These are phyloP conservation scores for Chiroxiphia lanceolata DNA, from an alignment of 2,797 vertebrate genomes.

Conservation along the genomic window DNA sequence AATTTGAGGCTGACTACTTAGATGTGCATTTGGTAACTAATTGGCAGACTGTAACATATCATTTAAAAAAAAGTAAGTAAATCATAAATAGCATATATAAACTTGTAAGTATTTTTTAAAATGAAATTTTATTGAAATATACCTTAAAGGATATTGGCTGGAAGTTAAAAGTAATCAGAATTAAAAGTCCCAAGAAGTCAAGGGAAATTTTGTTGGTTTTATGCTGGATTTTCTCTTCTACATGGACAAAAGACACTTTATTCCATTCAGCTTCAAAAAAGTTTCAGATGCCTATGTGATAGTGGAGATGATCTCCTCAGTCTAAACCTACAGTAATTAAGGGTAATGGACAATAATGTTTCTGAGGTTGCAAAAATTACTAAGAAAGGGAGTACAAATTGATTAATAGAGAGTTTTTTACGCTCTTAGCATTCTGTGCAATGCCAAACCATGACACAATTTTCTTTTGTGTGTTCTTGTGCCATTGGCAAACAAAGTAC, in stretches of 20 bases:
- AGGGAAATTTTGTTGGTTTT: not conserved
- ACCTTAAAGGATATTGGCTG: not conserved
- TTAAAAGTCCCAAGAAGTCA: not conserved
- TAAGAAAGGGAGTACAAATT: not conserved
- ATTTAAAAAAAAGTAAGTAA: not conserved
- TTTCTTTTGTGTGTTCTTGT: not conserved
- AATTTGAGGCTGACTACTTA: not conserved
- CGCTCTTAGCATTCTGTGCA: rapidly evolving
- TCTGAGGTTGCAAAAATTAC: not conserved
- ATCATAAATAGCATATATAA: not conserved
- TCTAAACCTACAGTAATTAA: not conserved
- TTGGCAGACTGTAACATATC: not conserved
- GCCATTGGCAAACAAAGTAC: not conserved
- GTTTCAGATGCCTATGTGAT: not conserved
- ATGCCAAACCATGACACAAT: not conserved
- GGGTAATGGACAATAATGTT: not conserved
- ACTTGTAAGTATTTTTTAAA: not conserved
- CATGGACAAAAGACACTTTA: not conserved
- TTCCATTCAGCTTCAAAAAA: not conserved
- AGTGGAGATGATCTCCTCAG: not conserved
- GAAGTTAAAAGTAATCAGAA: not conserved
- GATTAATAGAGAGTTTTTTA: not conserved
- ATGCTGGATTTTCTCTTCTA: not conserved
- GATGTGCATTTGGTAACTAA: not conserved
- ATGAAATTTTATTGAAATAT: not conserved